Evolutionary conservation across 2,797 vertebrate species (phyloP), one percentile per base, ranked within the genome.

Genomic region (Notoglanidium macrostoma): DNA sequence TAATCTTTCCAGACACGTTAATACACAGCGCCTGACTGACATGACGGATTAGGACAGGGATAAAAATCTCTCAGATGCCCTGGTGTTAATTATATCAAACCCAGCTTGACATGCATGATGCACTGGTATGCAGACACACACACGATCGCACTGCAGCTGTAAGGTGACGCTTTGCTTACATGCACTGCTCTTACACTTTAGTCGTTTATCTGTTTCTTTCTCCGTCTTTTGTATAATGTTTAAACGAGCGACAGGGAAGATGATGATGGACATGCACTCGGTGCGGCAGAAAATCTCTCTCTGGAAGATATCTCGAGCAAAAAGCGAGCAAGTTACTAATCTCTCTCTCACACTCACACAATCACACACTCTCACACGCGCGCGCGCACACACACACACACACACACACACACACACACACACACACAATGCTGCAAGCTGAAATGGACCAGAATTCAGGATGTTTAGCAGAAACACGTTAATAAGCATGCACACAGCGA

Each of bases 61-160:
- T 29, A 5, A 23, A 12, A 12, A 57, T 5, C 29, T 29, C 3
- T 11, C 0, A 17, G 46, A 77, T 1, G 21, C 15, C 7, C 7
- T 3, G 5, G 3, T 54, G 10, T 17, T 32, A 44, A 12, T 55
- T 32, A 29, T 15, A 54, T 51, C 10, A n/a, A n/a, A 19, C 19
- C 4, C 2, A 1, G 55, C 6, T 79, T 14, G 5, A 6, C 8
- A 12, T 57, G 15, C 29, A 57, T 44, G n/a, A 26, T 65, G 59
- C 59, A 29, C 23, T 29, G 79, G 59, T 29, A 65, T 35, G 40
- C 59, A 49, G 26, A 11, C 7, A 49, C 10, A 19, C 35, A 32
- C 59, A 19, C 15, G 23, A 63, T 26, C 79, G 79, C 79, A 82
- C 26, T 82, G 81, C 81, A 83, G 81, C 81, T 68, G 80, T 1